These are phyloP conservation scores for Tonatia bakeri DNA, from an alignment of 2,113 vertebrate genomes.

Conservation along the genomic window DNA sequence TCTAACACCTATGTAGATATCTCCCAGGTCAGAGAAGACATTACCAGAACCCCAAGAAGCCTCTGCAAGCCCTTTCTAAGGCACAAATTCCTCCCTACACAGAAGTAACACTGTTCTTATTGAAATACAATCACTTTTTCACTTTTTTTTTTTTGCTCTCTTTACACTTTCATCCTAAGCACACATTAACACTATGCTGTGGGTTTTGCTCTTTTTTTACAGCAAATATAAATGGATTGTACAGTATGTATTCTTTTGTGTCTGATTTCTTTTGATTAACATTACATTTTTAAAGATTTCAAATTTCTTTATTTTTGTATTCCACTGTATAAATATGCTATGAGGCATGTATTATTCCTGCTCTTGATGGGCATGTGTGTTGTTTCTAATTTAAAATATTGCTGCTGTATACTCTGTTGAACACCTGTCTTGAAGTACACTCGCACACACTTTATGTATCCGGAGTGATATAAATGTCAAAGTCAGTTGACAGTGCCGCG, in stretches of 20 bases:
- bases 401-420: background rate
- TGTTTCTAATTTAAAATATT: background rate
- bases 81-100: background rate
- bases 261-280: background rate
- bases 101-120: background rate
- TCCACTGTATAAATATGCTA: background rate
- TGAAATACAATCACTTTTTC: background rate
- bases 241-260: background rate
- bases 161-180: background rate
- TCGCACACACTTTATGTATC: background rate
- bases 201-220: background rate
- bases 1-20: background rate
- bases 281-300: background rate
- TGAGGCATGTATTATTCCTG: background rate
- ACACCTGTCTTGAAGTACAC: background rate
- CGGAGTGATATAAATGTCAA: background rate
- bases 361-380: background rate
- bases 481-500: background rate
- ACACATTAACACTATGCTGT: background rate
- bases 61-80: background rate
- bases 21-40: background rate
- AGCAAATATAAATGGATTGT: background rate
- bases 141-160: background rate
- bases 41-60: background rate
- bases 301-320: background rate